A percentile compares a stretch with the other conserved stretches of the same genome.
Conservation (phyloP, 2,888 invertebrate genomes). For the Scaeva pyrastri region DNA sequence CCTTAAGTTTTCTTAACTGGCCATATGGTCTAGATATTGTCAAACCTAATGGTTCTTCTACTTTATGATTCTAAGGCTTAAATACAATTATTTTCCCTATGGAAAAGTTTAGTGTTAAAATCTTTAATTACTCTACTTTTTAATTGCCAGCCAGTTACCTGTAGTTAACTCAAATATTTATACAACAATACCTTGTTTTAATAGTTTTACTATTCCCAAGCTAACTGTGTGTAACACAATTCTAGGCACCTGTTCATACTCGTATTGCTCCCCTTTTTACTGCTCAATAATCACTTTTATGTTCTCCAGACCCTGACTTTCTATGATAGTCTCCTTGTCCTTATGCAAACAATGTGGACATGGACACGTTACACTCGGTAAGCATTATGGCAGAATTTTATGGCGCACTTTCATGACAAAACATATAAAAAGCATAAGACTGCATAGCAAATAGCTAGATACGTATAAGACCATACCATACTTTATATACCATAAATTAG, state of each 20-base stretch:
- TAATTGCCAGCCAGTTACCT: too few relatives aligned
- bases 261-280: too few relatives aligned
- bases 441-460: not conserved
- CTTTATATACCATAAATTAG: not conserved
- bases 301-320: not conserved
- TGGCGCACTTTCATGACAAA: not conserved
- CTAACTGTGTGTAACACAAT: not conserved
- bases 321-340: not conserved
- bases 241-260: not conserved
- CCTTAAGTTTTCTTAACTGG: too few relatives aligned
- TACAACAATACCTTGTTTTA: too few relatives aligned
- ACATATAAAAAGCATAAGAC: not conserved
- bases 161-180: too few relatives aligned
- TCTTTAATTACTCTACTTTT: too few relatives aligned
- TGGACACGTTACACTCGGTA: slow-evolving; percentile 8
- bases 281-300: not conserved
- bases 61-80: too few relatives aligned
- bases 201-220: not conserved
- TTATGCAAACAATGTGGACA: not conserved
- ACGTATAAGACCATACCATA: not conserved
- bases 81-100: too few relatives aligned
- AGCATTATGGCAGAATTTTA: slow-evolving; percentile 22
- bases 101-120: too few relatives aligned
- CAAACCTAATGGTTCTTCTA: too few relatives aligned
- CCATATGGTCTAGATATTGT: too few relatives aligned